A percentile compares a stretch with the other conserved stretches of the same genome.
phyloP scores from a whole-genome alignment of 2,113 vertebrate genomes.

The Puntigrus tetrazona region DNA sequence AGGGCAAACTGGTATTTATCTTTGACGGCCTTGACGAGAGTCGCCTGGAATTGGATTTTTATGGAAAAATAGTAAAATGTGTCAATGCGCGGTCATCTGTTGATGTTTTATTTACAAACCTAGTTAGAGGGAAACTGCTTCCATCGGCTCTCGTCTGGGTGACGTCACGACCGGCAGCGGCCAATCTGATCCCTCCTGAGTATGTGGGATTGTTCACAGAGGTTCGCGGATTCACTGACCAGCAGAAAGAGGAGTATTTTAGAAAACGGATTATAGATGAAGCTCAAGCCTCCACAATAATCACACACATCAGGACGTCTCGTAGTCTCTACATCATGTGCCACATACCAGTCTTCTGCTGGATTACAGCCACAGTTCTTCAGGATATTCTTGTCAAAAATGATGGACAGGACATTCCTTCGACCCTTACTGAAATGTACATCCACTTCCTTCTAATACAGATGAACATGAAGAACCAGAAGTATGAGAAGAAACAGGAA shows the following conservation, averaged over 20 bases:
- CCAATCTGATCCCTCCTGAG: conserved; percentile 45
- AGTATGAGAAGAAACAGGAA: conserved; percentile 25
- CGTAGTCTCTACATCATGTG: conserved; percentile 43
- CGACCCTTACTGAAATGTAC: conserved; percentile 56
- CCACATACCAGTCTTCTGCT: conserved; percentile 60
- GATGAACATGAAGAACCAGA: conserved; percentile 50
- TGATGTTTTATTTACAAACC: conserved; percentile 46
- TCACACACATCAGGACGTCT: conserved; percentile 44
- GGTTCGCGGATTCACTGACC: conserved; percentile 56
- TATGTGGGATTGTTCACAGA: conserved; percentile 54
- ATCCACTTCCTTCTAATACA: conserved; percentile 37
- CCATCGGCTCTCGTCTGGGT: conserved; percentile 52
- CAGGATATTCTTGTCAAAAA: conserved; percentile 18
- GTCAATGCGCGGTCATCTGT: conserved; percentile 8
- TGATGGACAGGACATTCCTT: conserved; percentile 23
- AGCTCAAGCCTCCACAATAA: conserved; percentile 21
- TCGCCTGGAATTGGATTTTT: conserved; percentile 42
- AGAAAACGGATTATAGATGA: conserved; percentile 48
- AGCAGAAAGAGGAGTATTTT: conserved; percentile 62
- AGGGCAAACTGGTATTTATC: conserved; percentile 37
- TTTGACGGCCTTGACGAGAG: conserved; percentile 58
- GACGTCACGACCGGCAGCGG: conserved; percentile 53
- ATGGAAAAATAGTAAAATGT: not conserved
- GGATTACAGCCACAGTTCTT: conserved; percentile 57
- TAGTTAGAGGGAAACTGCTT: conserved; percentile 48